These are phyloP conservation scores for Gallinago media DNA, from an alignment of 2,113 vertebrate genomes.

Conservation along the genomic window DNA sequence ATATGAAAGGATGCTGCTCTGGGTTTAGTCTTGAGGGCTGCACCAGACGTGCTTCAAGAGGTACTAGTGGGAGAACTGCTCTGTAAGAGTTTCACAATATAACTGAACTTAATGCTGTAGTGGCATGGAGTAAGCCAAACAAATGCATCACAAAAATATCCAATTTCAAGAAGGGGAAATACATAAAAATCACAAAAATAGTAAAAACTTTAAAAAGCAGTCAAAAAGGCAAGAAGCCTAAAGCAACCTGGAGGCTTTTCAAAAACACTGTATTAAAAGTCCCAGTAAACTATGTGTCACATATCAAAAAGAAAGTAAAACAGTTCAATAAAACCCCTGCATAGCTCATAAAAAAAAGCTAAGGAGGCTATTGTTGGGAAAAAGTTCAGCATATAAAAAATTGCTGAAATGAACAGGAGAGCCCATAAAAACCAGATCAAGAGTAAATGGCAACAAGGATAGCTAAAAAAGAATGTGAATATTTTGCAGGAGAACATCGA, in stretches of 20 bases:
- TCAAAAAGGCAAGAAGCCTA: slow-evolving; percentile 36
- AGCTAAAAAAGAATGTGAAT: background rate
- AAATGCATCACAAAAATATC: slow-evolving; percentile 21
- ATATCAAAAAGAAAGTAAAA: slow-evolving; percentile 9
- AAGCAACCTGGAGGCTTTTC: slow-evolving; percentile 34
- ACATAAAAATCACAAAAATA: slow-evolving; percentile 5
- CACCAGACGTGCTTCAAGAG: background rate
- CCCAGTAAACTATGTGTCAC: background rate
- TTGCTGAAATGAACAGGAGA: background rate
- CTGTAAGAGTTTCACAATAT: background rate
- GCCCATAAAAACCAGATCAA: background rate
- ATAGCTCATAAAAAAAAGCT: background rate
- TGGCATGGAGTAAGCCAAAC: background rate
- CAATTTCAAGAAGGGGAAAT: slow-evolving; percentile 23
- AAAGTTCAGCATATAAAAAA: background rate
- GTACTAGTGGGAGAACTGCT: background rate
- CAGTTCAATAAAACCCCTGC: background rate
- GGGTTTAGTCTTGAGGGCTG: background rate
- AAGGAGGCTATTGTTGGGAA: background rate
- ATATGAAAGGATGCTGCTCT: background rate
- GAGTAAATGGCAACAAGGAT: background rate
- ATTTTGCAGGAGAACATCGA: background rate
- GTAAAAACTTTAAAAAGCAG: background rate
- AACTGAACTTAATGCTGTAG: background rate
- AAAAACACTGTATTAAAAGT: slow-evolving; percentile 17